phyloP scores from a whole-genome alignment of 1,140 invertebrate genomes.

The Anastatus disparis region DNA sequence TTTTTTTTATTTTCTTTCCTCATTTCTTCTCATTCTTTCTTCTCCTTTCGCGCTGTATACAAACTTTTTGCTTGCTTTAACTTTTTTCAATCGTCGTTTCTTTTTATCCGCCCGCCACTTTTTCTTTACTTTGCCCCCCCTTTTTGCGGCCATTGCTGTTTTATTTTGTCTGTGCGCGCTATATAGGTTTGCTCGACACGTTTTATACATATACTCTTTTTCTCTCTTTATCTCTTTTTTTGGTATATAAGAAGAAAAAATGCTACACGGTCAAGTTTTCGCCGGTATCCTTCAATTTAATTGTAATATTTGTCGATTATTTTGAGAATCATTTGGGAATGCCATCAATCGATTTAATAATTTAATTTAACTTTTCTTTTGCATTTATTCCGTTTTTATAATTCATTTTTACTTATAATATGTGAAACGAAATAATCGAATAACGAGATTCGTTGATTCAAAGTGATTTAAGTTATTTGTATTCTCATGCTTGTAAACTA shows the following conservation, averaged over 20 bases:
- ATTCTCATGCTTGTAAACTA: too few relatives aligned
- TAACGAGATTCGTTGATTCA: too few relatives aligned
- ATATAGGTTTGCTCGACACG: constrained; percentile 34
- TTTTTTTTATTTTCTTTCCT: constrained; percentile 30
- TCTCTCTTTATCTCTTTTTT: too few relatives aligned
- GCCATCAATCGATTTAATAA: neutral
- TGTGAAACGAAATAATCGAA: too few relatives aligned
- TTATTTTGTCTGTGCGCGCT: constrained; percentile 61
- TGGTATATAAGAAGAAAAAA: too few relatives aligned
- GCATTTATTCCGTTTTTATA: too few relatives aligned
- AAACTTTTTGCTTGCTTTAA: constrained; percentile 13
- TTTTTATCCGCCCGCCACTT: constrained; percentile 26
- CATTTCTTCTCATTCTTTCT: constrained; percentile 32
- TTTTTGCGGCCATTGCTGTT: constrained; percentile 47
- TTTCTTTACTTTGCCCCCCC: constrained; percentile 34
- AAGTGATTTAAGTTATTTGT: too few relatives aligned
- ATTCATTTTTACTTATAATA: too few relatives aligned
- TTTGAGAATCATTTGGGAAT: neutral
- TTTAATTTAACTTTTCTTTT: neutral
- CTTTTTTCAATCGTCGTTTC: constrained; percentile 28
- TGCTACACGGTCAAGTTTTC: too few relatives aligned
- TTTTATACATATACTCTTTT: too few relatives aligned
- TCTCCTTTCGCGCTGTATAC: neutral
- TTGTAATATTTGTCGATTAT: too few relatives aligned
- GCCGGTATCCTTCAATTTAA: constrained; percentile 29